A percentile compares a stretch with the other conserved stretches of the same genome.
Conservation (phyloP, 1,140 invertebrate species). For the Uloborus diversus region DNA sequence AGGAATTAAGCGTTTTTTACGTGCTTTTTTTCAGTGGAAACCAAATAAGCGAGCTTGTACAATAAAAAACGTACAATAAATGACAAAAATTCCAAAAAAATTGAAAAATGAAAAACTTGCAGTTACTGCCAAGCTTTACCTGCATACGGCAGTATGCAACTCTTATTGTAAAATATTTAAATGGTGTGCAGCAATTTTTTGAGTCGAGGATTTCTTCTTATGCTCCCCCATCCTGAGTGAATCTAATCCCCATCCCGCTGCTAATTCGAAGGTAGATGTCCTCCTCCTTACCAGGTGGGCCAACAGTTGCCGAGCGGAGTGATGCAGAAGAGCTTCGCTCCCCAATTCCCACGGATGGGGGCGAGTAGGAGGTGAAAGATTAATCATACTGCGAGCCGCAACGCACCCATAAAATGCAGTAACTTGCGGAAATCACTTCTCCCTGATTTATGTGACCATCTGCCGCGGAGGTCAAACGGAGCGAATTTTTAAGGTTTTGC, state of each 20-base stretch:
- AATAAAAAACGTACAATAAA: no score
- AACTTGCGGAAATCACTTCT: conserved; percentile 53
- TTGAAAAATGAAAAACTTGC: no score
- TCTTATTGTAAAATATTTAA: no score
- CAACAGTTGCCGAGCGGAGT: conserved; percentile 14
- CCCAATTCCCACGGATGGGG: conserved; percentile 1
- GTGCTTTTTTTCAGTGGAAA: no score
- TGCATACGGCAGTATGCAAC: no score
- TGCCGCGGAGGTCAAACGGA: conserved; percentile 43
- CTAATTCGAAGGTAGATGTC: not conserved
- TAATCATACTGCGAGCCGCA: conserved; percentile 34
- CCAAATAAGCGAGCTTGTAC: no score
- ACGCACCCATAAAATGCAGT: conserved; percentile 50
- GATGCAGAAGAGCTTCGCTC: conserved; percentile 12
- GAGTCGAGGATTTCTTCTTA: no score
- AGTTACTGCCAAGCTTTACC: no score
- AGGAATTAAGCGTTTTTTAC: no score
- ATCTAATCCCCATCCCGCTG: not conserved
- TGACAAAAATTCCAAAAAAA: no score
- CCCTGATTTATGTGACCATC: conserved; percentile 52
- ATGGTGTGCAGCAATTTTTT: no score
- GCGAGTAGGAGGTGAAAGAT: conserved; percentile 14
- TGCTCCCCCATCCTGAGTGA: no score
- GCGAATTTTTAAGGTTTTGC: conserved; percentile 22
- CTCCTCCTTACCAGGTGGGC: not conserved